Base-by-base conservation (phyloP, 2,113 vertebrate species). In the Otis tarda region DNA sequence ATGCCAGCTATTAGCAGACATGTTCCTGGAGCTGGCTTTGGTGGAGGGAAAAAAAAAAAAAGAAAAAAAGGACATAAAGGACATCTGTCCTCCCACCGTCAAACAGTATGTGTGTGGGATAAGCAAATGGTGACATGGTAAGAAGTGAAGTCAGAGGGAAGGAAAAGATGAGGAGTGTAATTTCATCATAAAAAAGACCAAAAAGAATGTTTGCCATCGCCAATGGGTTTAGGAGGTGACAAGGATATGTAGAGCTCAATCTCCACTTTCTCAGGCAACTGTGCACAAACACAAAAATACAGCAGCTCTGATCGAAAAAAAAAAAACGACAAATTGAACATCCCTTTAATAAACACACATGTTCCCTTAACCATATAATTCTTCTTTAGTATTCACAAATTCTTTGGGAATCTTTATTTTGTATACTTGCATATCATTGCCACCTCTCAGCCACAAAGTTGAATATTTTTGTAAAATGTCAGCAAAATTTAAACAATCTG, bases 371-470 rank as follows among this genome's bases (percentile, higher is more conserved):
- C 13, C 13, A 3, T 5, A 17, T 5, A 75, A 6, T 5, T 90
- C 31, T 49, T 45, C 50, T 49, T 65, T n/a, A 24, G 3, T 1
- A 47, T 71, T 50, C 27, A 69, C 6, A 71, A 6, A 43, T 50
- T 39, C 10, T 52, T 23, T 19, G 31, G 15, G 23, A 83, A 47
- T 49, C 4, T 39, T 55, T 22, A 1, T 61, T 80, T 61, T 52
- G 21, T 2, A 1, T 11, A 1, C 3, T 7, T 18, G n/a, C 10
- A 5, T 50, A 25, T 24, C 11, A 11, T 11, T 23, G 17, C 3
- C 14, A 27, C 12, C 14, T 82, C 33, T 59, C 27, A 55, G 31
- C 5, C 31, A 3, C 9, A 19, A 35, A 22, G 15, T 0, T 6
- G 18, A 45, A 10, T 0, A 2, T 71, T 79, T n/a, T 18, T 27